These are phyloP conservation scores for Eupithecia vulgata DNA, from an alignment of 2,888 invertebrate genomes.

Conservation along the genomic window DNA sequence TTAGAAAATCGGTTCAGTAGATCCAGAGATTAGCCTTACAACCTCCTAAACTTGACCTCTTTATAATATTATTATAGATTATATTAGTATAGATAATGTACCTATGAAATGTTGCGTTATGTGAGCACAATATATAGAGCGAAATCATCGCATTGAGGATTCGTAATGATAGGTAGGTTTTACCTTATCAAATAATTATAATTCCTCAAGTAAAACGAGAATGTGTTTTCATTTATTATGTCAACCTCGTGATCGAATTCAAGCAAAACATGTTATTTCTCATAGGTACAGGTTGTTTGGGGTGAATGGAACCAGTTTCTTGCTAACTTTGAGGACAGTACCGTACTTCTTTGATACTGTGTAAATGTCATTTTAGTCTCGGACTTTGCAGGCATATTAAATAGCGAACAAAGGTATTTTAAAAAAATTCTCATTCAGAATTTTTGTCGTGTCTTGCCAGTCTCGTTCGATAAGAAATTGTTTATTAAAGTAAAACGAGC, in stretches of 20 bases:
- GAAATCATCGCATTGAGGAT: too few relatives aligned
- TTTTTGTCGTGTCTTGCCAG: background rate
- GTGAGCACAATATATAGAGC: too few relatives aligned
- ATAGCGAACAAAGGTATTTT: background rate
- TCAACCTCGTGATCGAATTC: background rate
- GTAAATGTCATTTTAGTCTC: background rate
- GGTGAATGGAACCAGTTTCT: background rate
- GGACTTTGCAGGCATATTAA: background rate
- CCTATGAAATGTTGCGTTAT: too few relatives aligned
- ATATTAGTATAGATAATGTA: too few relatives aligned
- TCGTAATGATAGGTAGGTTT: background rate
- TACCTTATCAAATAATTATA: background rate
- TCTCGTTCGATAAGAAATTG: background rate
- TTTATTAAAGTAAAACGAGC: slow-evolving; percentile 18
- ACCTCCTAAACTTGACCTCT: too few relatives aligned
- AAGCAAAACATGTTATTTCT: background rate
- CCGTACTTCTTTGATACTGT: background rate
- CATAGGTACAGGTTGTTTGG: background rate
- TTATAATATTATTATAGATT: too few relatives aligned
- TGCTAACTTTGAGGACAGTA: background rate
- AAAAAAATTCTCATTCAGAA: background rate
- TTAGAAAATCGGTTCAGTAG: too few relatives aligned
- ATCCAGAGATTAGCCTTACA: too few relatives aligned
- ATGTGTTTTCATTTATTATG: background rate
- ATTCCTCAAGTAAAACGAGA: background rate